Evolutionary conservation across 2,888 invertebrate genomes (phyloP).

Genomic region (Lepidochitona cinerea): DNA sequence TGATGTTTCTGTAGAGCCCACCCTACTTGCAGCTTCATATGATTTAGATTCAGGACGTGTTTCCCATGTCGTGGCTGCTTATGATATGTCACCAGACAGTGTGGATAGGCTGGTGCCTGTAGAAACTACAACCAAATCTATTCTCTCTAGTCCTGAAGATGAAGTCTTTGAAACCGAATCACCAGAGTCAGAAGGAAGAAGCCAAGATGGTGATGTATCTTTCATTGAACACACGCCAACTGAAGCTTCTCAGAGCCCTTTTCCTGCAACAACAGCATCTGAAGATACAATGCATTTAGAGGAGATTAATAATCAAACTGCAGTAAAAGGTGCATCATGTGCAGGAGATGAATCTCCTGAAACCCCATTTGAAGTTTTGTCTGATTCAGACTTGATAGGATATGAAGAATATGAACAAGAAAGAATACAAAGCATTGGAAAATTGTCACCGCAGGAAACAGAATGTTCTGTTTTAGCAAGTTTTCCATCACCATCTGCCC

Average conservation of each 20-base stretch:
- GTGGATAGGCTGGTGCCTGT: slow-evolving; percentile 78
- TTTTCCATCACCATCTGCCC: slow-evolving; percentile 29
- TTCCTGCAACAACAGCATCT: slow-evolving; percentile 36
- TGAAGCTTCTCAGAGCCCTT: slow-evolving; percentile 18
- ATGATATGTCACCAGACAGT: slow-evolving; percentile 67
- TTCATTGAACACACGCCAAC: slow-evolving; percentile 38
- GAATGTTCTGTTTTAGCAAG: not conserved
- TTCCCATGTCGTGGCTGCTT: slow-evolving; percentile 67
- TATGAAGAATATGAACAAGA: slow-evolving; percentile 40
- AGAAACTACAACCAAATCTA: slow-evolving; percentile 65
- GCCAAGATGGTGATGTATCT: slow-evolving; percentile 27
- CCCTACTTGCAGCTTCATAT: slow-evolving; percentile 90
- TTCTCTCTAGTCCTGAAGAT: slow-evolving; percentile 71
- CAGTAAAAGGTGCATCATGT: slow-evolving; percentile 11
- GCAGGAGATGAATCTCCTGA: slow-evolving; percentile 36
- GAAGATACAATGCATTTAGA: slow-evolving; percentile 47
- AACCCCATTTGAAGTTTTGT: slow-evolving; percentile 67
- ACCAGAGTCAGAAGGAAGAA: slow-evolving; percentile 30
- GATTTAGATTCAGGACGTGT: slow-evolving; percentile 76
- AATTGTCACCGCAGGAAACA: not conserved
- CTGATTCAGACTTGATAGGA: slow-evolving; percentile 43
- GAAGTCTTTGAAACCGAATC: slow-evolving; percentile 70
- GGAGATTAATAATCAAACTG: slow-evolving; percentile 43
- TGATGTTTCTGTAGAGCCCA: slow-evolving; percentile 86
- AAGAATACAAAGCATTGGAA: slow-evolving; percentile 26